Percentiles rank a stretch among this genome's conserved stretches.
Conservation (phyloP, 2,888 invertebrate species). For the Desoria tigrina region DNA sequence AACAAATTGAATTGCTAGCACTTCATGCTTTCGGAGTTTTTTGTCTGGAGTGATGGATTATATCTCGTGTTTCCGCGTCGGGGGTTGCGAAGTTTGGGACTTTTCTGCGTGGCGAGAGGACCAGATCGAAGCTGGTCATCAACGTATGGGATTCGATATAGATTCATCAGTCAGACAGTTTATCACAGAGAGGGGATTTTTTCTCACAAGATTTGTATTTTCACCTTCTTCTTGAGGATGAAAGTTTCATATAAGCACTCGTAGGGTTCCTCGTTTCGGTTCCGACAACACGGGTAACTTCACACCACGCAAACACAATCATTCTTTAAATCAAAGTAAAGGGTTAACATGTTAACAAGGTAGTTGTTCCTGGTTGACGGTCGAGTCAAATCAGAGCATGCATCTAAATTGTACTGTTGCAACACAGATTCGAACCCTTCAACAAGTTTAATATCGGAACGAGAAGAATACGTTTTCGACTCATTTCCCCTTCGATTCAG, state of each 20-base stretch:
- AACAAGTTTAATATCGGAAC: too few relatives aligned
- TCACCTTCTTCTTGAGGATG: not conserved
- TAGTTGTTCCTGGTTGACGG: too few relatives aligned
- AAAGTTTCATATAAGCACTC: slow-evolving; percentile 12
- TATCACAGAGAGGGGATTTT: slow-evolving; percentile 49
- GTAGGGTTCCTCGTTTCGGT: not conserved
- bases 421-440: too few relatives aligned
- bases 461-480: too few relatives aligned
- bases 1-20: too few relatives aligned
- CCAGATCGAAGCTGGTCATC: not conserved
- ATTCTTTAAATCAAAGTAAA: too few relatives aligned
- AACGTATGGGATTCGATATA: slow-evolving; percentile 8
- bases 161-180: slow-evolving; percentile 49
- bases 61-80: not conserved
- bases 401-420: too few relatives aligned
- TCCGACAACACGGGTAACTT: slow-evolving; percentile 5
- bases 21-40: too few relatives aligned
- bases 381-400: too few relatives aligned
- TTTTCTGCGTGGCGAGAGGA: slow-evolving; percentile 5
- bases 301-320: slow-evolving; percentile 5
- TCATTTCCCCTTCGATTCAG: too few relatives aligned
- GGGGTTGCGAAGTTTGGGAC: slow-evolving; percentile 6
- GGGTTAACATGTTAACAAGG: too few relatives aligned
- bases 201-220: slow-evolving; percentile 31
- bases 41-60: too few relatives aligned